Evolutionary conservation across 2,113 vertebrate genomes (phyloP).

Genomic region (Monopterus albus): DNA sequence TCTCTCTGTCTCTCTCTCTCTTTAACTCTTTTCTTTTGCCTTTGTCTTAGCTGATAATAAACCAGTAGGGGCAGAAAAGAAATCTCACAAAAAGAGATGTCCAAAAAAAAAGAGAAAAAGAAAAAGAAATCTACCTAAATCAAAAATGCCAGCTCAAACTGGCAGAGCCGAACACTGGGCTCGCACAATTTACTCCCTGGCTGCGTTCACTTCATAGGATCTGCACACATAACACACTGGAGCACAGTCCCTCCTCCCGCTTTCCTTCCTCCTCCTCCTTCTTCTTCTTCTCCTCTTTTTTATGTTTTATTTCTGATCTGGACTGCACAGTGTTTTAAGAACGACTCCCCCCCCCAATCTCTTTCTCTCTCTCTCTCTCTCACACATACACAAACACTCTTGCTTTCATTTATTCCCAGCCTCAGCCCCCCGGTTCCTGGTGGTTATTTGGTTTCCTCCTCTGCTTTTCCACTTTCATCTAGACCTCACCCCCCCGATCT

Average conservation of each 20-base stretch:
- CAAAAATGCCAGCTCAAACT: slow-evolving; percentile 69
- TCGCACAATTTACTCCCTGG: slow-evolving; percentile 66
- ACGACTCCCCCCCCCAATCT: slow-evolving; percentile 67
- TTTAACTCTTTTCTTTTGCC: slow-evolving; percentile 52
- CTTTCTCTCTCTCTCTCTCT: not conserved
- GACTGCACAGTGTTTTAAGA: slow-evolving; percentile 76
- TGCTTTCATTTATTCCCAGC: slow-evolving; percentile 24
- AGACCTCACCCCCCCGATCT: slow-evolving; percentile 6
- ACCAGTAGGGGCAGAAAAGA: slow-evolving; percentile 35
- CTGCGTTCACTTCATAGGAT: slow-evolving; percentile 67
- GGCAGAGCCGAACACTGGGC: slow-evolving; percentile 74
- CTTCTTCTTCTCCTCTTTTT: slow-evolving; percentile 62
- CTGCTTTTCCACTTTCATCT: slow-evolving; percentile 64
- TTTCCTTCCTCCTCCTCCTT: slow-evolving; percentile 50
- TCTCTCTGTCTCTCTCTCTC: slow-evolving; percentile 46
- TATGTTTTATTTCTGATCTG: slow-evolving; percentile 80
- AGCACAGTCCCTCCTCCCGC: slow-evolving; percentile 65
- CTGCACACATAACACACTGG: slow-evolving; percentile 62
- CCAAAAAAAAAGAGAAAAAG: slow-evolving; percentile 8
- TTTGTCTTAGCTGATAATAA: slow-evolving; percentile 70
- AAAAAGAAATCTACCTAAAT: slow-evolving; percentile 35
- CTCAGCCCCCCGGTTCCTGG: slow-evolving; percentile 40
- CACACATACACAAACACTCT: not conserved
- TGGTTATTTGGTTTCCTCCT: slow-evolving; percentile 65
- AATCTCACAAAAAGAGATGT: slow-evolving; percentile 15